These are phyloP conservation scores for Naja naja DNA, from an alignment of 2,113 vertebrate species.

Conservation along the genomic window DNA sequence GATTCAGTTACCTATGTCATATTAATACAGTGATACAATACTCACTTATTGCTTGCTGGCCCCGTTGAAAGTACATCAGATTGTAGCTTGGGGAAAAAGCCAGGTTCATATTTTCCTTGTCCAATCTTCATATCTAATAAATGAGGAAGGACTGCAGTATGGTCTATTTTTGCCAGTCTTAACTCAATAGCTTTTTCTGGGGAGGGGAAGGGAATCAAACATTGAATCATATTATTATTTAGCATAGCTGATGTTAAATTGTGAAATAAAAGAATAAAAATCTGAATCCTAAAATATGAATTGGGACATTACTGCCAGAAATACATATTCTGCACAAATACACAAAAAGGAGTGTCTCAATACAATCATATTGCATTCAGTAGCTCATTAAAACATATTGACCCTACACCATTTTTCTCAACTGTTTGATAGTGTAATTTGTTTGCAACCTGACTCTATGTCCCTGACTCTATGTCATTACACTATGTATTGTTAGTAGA, in stretches of 20 bases:
- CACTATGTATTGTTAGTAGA: not conserved
- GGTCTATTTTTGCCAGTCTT: conserved; percentile 93
- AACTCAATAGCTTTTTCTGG: conserved; percentile 94
- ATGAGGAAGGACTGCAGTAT: conserved; percentile 94
- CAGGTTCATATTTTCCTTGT: conserved; percentile 95
- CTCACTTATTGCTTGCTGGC: conserved; percentile 95
- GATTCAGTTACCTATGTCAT: not conserved
- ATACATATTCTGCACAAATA: not conserved
- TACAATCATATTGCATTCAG: not conserved
- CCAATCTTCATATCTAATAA: conserved; percentile 99
- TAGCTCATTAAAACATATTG: not conserved
- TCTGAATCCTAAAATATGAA: not conserved
- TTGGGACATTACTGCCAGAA: not conserved
- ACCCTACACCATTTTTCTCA: not conserved
- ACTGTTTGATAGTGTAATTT: not conserved
- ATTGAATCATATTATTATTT: not conserved
- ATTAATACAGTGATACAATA: not conserved
- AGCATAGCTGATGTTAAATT: not conserved
- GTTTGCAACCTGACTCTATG: not conserved
- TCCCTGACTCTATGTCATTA: not conserved
- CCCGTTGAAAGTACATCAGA: conserved; percentile 92
- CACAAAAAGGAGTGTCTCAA: not conserved
- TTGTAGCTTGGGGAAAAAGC: conserved; percentile 95
- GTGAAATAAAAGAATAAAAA: not conserved
- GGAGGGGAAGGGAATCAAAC: not conserved